phyloP scores from a whole-genome alignment of 2,113 vertebrate genomes.

The Mormyrus iriodes region DNA sequence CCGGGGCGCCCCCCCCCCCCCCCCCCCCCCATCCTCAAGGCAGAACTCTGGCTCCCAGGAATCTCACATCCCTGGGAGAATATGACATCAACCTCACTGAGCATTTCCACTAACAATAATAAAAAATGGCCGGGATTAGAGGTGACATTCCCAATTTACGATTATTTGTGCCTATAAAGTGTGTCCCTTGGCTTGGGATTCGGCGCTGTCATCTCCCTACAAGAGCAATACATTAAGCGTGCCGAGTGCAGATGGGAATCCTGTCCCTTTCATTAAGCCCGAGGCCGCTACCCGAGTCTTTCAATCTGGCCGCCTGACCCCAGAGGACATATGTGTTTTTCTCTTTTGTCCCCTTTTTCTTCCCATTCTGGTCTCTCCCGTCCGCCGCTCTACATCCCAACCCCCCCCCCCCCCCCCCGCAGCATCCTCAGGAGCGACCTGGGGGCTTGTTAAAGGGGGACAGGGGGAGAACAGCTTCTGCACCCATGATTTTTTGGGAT shows the following conservation, averaged over 20 bases:
- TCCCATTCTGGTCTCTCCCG: conserved; percentile 45
- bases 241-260: conserved; percentile 90
- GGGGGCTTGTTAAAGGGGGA: not conserved
- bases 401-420: not conserved
- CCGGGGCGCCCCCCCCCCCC: conserved; percentile 20
- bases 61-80: conserved; percentile 79
- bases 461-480: not conserved
- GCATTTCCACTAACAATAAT: conserved; percentile 97
- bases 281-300: conserved; percentile 83
- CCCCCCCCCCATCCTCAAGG: conserved; percentile 77
- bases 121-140: conserved; percentile 98
- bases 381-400: not conserved
- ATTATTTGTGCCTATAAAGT: conserved; percentile 99
- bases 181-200: conserved; percentile 93
- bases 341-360: conserved; percentile 48
- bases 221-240: conserved; percentile 91
- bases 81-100: conserved; percentile 95
- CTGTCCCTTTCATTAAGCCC: conserved; percentile 89
- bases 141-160: conserved; percentile 99
- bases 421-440: not conserved
- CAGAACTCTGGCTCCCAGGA: conserved; percentile 68
- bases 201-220: conserved; percentile 76
- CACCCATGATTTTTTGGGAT: not conserved
- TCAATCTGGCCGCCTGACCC: conserved; percentile 71
- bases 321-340: conserved; percentile 65